These are phyloP conservation scores for Heliconius hortense DNA, from an alignment of 2,888 invertebrate species.

Conservation along the genomic window DNA sequence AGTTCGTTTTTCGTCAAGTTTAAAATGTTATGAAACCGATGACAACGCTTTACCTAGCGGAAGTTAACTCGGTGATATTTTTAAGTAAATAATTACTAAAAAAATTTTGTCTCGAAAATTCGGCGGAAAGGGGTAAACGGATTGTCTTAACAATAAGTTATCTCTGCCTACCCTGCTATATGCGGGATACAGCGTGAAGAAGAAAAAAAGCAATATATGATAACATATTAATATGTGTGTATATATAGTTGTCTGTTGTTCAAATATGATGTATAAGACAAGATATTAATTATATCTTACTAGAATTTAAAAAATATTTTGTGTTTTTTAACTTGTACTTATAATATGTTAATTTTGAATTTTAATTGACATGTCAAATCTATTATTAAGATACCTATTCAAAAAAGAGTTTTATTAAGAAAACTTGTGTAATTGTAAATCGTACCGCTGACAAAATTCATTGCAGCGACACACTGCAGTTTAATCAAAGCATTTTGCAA, in stretches of 20 bases:
- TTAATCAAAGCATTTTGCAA: conserved; percentile 2
- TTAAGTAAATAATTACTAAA: not conserved
- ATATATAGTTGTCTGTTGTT: not conserved
- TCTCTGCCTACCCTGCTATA: too few relatives aligned
- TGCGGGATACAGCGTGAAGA: too few relatives aligned
- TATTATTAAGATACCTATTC: not conserved
- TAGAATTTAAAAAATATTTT: not conserved
- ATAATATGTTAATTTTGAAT: not conserved
- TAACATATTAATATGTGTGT: not conserved
- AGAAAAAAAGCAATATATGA: not conserved
- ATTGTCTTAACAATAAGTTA: too few relatives aligned
- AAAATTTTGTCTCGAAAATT: not conserved
- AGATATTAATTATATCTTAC: not conserved
- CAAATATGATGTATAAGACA: not conserved
- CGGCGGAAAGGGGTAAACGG: too few relatives aligned
- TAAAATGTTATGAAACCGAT: conserved; percentile 11
- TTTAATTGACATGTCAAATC: not conserved
- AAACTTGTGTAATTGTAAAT: not conserved
- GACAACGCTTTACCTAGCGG: conserved; percentile 10
- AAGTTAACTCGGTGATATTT: not conserved
- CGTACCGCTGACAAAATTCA: not conserved
- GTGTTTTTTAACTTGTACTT: not conserved
- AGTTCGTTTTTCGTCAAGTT: conserved; percentile 6
- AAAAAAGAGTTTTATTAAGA: not conserved
- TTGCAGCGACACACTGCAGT: not conserved